phyloP scores from a whole-genome alignment of 1,140 invertebrate species.

The Ips nitidus region DNA sequence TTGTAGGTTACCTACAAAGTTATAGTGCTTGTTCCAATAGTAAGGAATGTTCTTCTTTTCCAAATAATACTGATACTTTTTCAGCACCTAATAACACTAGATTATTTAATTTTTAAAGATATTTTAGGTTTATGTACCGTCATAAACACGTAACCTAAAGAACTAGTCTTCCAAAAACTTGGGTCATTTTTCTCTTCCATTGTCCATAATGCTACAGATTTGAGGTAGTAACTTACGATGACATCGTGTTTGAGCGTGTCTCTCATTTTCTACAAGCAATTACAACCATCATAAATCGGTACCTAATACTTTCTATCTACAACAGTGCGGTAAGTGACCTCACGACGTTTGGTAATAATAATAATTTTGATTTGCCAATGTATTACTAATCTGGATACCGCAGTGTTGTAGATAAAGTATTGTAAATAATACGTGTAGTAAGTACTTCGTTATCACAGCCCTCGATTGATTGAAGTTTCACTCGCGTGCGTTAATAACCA shows the following conservation, averaged over 20 bases:
- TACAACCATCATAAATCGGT: neutral
- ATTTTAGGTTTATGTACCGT: slow-evolving; percentile 1
- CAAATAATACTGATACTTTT: slow-evolving; percentile 4
- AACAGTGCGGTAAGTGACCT: no score
- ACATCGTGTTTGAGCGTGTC: neutral
- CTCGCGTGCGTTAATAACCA: no score
- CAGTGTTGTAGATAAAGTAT: no score
- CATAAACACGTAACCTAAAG: slow-evolving; percentile 16
- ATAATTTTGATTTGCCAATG: neutral
- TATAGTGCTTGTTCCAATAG: neutral
- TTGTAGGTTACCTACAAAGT: neutral
- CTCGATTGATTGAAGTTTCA: no score
- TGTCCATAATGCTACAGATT: slow-evolving; percentile 17
- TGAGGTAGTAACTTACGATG: slow-evolving; percentile 15
- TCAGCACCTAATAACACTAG: neutral
- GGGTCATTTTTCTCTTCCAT: slow-evolving; percentile 9
- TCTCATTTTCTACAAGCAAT: slow-evolving; percentile 16
- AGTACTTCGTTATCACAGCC: no score
- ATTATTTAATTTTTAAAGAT: neutral
- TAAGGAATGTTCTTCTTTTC: neutral
- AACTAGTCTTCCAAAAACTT: slow-evolving; percentile 4
- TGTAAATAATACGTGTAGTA: no score
- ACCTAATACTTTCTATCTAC: no score
- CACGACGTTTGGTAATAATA: neutral
- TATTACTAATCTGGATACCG: no score